These are phyloP conservation scores for Caenorhabditis doughertyi DNA, from an alignment of 2,888 invertebrate genomes.

Conservation along the genomic window DNA sequence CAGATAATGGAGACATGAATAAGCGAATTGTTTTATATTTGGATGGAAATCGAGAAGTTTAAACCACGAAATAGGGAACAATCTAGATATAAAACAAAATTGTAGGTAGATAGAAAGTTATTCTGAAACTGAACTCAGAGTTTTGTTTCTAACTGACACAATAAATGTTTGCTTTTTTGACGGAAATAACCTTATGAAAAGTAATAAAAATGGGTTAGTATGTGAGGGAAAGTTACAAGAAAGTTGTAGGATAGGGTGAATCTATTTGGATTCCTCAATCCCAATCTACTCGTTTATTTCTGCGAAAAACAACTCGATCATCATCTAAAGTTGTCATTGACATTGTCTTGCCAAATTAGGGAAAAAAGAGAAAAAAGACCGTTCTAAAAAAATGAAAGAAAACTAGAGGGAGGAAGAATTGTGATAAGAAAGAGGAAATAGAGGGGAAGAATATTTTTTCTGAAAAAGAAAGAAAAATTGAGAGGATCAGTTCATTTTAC, in stretches of 20 bases:
- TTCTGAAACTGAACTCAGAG: no score
- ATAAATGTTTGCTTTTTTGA: no score
- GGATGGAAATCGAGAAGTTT: no score
- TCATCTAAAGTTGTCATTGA: constrained; percentile 17
- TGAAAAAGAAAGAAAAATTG: constrained; percentile 4
- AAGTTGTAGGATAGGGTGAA: neutral
- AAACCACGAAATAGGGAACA: no score
- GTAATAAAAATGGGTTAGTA: no score
- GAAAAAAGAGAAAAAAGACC: neutral
- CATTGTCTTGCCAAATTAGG: constrained; percentile 17
- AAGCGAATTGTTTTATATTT: no score
- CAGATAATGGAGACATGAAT: no score
- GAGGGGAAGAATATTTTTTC: neutral
- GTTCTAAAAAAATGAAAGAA: neutral
- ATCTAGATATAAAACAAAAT: no score
- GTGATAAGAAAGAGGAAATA: neutral
- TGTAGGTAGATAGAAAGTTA: no score
- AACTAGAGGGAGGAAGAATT: neutral
- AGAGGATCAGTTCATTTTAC: constrained; percentile 42
- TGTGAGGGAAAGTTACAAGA: constrained; percentile 2
- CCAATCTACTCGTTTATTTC: constrained; percentile 40
- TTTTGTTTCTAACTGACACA: no score
- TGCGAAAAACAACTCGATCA: constrained; percentile 43
- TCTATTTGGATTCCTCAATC: neutral
- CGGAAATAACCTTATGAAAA: no score